Evolutionary conservation across 2,797 vertebrate species (phyloP).

Genomic region (Clarias pachynema): DNA sequence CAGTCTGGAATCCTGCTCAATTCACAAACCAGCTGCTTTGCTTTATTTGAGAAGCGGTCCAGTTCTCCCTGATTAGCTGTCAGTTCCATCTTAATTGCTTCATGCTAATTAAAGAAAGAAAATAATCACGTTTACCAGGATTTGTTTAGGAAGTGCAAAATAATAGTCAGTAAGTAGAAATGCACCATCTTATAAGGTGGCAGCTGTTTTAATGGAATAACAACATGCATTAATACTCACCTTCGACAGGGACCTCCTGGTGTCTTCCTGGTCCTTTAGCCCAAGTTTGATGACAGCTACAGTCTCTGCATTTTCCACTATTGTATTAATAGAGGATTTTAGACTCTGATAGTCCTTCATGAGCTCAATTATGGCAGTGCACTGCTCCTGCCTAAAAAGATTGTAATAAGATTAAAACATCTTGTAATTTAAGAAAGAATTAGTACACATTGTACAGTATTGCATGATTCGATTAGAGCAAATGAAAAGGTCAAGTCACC

Average conservation of each 20-base stretch:
- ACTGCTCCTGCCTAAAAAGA: slow-evolving; percentile 86
- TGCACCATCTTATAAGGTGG: neutral
- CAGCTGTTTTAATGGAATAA: neutral
- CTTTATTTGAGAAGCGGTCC: slow-evolving; percentile 88
- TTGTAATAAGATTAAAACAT: slow-evolving; percentile 6
- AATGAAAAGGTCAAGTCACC: slow-evolving; percentile 68
- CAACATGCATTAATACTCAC: slow-evolving; percentile 67
- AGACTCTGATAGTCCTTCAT: slow-evolving; percentile 88
- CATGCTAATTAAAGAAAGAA: slow-evolving; percentile 76
- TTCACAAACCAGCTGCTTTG: slow-evolving; percentile 86
- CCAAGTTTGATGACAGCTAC: slow-evolving; percentile 77
- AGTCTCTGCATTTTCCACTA: slow-evolving; percentile 80
- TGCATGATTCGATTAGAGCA: neutral
- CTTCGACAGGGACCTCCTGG: slow-evolving; percentile 84
- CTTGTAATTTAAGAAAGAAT: neutral
- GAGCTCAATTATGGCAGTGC: slow-evolving; percentile 81
- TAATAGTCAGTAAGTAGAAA: neutral
- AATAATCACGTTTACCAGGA: slow-evolving; percentile 6
- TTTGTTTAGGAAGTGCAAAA: neutral
- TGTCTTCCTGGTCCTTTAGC: slow-evolving; percentile 87
- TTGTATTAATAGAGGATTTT: slow-evolving; percentile 79
- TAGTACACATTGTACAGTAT: too few relatives aligned
- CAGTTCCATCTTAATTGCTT: slow-evolving; percentile 84
- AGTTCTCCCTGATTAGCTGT: slow-evolving; percentile 82
- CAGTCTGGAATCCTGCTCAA: slow-evolving; percentile 87